Percentiles rank a stretch among this genome's conserved stretches.
Evolutionary conservation across 2,113 vertebrate species (phyloP).

Genomic region (Etheostoma spectabile): DNA sequence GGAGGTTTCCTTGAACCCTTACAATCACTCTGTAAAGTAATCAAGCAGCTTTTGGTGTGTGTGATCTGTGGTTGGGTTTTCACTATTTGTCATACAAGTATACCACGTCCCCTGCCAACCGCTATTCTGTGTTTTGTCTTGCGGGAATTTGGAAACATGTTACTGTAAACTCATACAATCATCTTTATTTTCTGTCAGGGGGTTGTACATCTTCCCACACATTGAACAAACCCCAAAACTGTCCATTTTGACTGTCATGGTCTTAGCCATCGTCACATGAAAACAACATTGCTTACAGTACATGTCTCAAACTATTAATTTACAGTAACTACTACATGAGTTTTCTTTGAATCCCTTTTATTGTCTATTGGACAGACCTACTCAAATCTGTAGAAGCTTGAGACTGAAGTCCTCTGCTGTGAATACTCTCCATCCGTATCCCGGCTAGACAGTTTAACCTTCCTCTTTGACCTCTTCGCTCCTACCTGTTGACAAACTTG

Average conservation of each 20-base stretch:
- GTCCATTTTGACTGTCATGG: slow-evolving; percentile 10
- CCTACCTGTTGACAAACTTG: not conserved
- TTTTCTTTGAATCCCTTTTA: not conserved
- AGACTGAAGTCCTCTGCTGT: not conserved
- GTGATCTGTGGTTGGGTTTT: slow-evolving; percentile 28
- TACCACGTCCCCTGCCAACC: not conserved
- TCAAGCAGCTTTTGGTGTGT: slow-evolving; percentile 9
- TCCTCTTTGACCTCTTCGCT: slow-evolving; percentile 8
- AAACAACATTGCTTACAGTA: not conserved
- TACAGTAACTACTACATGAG: not conserved
- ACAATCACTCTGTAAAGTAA: not conserved
- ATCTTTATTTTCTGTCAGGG: not conserved
- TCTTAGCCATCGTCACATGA: not conserved
- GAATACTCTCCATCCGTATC: not conserved
- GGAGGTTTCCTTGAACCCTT: slow-evolving; percentile 33
- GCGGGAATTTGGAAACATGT: not conserved
- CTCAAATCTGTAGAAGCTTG: not conserved
- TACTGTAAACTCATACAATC: slow-evolving; percentile 17
- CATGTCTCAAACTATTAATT: not conserved
- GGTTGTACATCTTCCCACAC: slow-evolving; percentile 7
- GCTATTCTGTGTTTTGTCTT: not conserved
- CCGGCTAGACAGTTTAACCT: not conserved
- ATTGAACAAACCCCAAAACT: not conserved
- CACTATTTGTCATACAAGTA: slow-evolving; percentile 11
- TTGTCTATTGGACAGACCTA: not conserved